phyloP scores from a whole-genome alignment of 2,113 vertebrate species.

The Addax nasomaculatus region DNA sequence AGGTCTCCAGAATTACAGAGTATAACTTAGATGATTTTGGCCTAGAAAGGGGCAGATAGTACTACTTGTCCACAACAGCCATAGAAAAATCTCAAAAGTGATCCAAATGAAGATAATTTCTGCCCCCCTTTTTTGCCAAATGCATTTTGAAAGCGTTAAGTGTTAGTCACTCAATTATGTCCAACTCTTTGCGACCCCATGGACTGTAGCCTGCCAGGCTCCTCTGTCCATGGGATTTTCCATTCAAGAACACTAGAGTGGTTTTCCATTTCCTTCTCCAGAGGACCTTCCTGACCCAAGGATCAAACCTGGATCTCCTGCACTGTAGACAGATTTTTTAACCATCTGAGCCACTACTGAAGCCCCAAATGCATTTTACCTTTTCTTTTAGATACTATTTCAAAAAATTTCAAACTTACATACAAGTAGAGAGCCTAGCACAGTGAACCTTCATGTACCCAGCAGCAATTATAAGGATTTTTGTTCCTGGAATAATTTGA shows the following conservation, averaged over 20 bases:
- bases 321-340: background rate
- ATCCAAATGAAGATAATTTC: background rate
- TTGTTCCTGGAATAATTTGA: background rate
- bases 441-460: background rate
- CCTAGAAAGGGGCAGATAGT: background rate
- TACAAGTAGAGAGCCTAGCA: background rate
- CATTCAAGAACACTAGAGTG: background rate
- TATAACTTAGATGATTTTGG: background rate
- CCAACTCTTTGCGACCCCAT: background rate
- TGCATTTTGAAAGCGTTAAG: background rate
- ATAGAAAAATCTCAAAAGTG: background rate
- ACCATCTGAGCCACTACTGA: background rate
- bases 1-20: background rate
- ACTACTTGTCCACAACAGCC: background rate
- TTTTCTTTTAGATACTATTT: background rate
- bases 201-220: background rate
- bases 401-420: background rate
- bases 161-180: background rate
- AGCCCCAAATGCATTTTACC: background rate
- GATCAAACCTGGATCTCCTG: background rate
- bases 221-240: background rate
- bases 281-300: background rate
- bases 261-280: background rate
- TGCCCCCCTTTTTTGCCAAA: background rate
- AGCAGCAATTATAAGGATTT: background rate